Base-by-base conservation (phyloP, 2,113 vertebrate species). In the Rhombomys opimus region DNA sequence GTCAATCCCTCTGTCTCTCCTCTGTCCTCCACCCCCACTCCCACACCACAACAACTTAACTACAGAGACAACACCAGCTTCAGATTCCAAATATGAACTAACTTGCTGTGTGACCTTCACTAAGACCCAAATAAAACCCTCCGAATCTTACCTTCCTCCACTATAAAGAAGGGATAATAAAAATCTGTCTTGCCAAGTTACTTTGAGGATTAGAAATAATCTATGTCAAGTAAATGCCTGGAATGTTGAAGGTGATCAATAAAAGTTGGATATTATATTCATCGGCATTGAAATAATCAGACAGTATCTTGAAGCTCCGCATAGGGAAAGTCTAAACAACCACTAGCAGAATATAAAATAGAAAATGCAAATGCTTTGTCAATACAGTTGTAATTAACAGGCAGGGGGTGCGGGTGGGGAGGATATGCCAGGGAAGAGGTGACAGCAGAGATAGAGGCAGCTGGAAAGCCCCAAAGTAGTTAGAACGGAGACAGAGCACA, bases 201-300 rank as follows among this genome's bases (percentile, higher is more conserved):
- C 72, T 93, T 84, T 87, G 87, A 91, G 77, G 95, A 93, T 95
- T 91, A 96, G 68, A 92, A 94, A 93, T 91, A 95, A 94, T 96
- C 90, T 95, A 65, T 59, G 63, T 78, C 80, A 92, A 93, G 57
- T 87, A 96, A 89, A 59, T 61, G 54, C 41, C 84, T 90, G 32
- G 87, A 94, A 94, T 91, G 73, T 52, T 75, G 75, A 93, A 80
- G 0, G n/a, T 93, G 41, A 93, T 94, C 95, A 94, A 91, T 93
- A 91, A 97, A 96, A 91, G 77, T 72, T 75, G 67, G 30, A 57
- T 41, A 87, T 65, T 87, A 70, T 82, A 22, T 89, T 77, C 76
- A 52, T 67, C 50, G 46, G n/a, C 82, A 70, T 38, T 94, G 75
- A 94, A 87, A 90, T 88, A 87, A 67, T 87, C 89, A 90, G 61